These are phyloP conservation scores for Onthophagus sagittarius DNA, from an alignment of 2,888 invertebrate genomes.

Conservation along the genomic window DNA sequence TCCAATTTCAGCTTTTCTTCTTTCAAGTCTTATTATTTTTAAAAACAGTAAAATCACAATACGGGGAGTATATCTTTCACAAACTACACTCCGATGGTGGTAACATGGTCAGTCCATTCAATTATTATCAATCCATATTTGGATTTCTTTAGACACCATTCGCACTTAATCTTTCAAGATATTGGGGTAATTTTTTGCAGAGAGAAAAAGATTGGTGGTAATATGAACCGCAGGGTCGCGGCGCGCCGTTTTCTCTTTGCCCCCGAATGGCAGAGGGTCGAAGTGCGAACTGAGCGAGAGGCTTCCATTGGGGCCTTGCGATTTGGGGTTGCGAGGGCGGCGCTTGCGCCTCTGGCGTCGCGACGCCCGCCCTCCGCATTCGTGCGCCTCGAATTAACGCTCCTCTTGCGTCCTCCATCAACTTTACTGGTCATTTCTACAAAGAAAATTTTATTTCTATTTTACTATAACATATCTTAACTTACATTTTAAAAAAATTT, in stretches of 20 bases:
- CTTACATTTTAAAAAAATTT: too few species aligned
- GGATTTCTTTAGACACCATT: neutral
- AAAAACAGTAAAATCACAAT: too few species aligned
- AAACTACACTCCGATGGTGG: too few species aligned
- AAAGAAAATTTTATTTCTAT: too few species aligned
- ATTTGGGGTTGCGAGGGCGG: conserved; percentile 33
- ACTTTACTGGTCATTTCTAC: neutral
- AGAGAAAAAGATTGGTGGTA: neutral
- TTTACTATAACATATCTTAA: too few species aligned
- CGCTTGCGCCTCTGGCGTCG: conserved; percentile 40
- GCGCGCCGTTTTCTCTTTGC: conserved; percentile 23
- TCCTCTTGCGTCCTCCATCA: neutral
- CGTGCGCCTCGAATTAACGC: conserved; percentile 48
- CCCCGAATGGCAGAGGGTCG: conserved; percentile 40
- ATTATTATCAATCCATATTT: neutral
- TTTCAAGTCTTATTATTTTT: too few species aligned
- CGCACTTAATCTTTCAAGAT: conserved; percentile 5
- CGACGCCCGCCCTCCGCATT: conserved; percentile 45
- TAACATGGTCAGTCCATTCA: neutral
- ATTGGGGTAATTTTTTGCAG: neutral
- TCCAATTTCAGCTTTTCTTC: neutral
- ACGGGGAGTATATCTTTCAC: too few species aligned
- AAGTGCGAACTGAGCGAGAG: conserved; percentile 40
- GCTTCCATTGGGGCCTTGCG: conserved; percentile 48
- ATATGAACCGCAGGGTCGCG: conserved; percentile 10